Base-by-base conservation (phyloP, 1,140 invertebrate genomes). In the Antheraea mylitta region DNA sequence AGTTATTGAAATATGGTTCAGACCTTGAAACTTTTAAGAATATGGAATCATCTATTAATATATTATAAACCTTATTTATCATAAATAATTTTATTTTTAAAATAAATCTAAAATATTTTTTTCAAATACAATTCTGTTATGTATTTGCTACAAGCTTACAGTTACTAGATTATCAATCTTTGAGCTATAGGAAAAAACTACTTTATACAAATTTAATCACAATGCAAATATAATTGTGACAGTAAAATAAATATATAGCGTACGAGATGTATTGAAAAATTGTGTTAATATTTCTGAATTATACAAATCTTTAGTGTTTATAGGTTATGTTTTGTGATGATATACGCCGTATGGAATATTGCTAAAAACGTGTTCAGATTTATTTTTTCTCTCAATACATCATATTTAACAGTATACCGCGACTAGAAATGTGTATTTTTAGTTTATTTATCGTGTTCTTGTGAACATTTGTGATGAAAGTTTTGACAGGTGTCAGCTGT, bases 401-500 rank as follows among this genome's bases (percentile, higher is more conserved):
- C 30, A 69, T 59, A 70, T 78, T 82, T 85, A 84, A 73, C 48
- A 38, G 8, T 68, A 66, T 11, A 42, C 64, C 11, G 22, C 73
- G 30, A 58, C 69, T 64, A 38, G 80, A 79, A 82, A 80, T 64
- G 61, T 79, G 80, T 79, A 68, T 79, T 81, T 79, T 73, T 45
- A 9, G 66, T 58, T 67, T 71, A 83, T 81, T 79, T 78, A 66
- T 48, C 22, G 85, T 83, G 85, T 85, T 88, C 85, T 88, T 86
- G 86, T 86, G 86, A 86, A 76, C 85, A 91, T 91, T 88, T 91
- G 87, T 87, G 86, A 80, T 69, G 75, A 89, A 85, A 85, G 82
- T 88, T 91, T 89, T 89, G 87, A 90, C 87, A 91, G 85, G 67
- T 91, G 86, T 83, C 87, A 90, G 80, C 80, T 82, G 83, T 80